A percentile compares a stretch with the other conserved stretches of the same genome.
These are phyloP conservation scores for Galaxias olidus DNA, from an alignment of 2,797 vertebrate species.

Conservation along the genomic window DNA sequence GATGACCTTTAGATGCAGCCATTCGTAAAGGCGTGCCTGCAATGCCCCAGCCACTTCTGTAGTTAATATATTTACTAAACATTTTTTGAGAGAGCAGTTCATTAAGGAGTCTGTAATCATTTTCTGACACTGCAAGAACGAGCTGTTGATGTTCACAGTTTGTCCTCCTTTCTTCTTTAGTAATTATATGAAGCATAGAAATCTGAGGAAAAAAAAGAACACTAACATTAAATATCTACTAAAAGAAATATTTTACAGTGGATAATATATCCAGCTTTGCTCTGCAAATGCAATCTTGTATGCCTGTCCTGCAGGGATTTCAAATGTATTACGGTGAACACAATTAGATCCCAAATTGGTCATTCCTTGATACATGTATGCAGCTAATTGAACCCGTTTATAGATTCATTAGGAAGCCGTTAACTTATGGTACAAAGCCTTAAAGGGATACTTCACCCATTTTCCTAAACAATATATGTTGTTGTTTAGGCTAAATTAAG, in stretches of 20 bases:
- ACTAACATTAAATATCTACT: not conserved
- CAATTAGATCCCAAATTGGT: too few species aligned
- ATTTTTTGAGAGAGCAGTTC: constrained; percentile 82
- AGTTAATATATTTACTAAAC: constrained; percentile 85
- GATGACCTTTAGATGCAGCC: constrained; percentile 80
- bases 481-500: too few species aligned
- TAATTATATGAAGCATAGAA: constrained; percentile 81
- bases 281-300: too few species aligned
- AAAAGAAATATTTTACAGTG: too few species aligned
- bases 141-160: constrained; percentile 77
- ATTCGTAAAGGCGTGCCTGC: constrained; percentile 86
- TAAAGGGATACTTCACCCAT: too few species aligned
- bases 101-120: constrained; percentile 76
- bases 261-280: too few species aligned
- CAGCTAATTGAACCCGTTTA: too few species aligned
- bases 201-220: constrained; percentile 56
- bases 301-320: not conserved
- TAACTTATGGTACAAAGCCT: too few species aligned
- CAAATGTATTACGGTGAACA: too few species aligned
- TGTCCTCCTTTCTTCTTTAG: constrained; percentile 71
- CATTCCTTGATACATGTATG: too few species aligned
- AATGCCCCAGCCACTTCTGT: constrained; percentile 87
- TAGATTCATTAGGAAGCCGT: too few species aligned
- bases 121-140: constrained; percentile 76
- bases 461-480: too few species aligned